Base-by-base conservation (phyloP, 2,797 vertebrate species). In the Kryptolebias ocellatus region DNA sequence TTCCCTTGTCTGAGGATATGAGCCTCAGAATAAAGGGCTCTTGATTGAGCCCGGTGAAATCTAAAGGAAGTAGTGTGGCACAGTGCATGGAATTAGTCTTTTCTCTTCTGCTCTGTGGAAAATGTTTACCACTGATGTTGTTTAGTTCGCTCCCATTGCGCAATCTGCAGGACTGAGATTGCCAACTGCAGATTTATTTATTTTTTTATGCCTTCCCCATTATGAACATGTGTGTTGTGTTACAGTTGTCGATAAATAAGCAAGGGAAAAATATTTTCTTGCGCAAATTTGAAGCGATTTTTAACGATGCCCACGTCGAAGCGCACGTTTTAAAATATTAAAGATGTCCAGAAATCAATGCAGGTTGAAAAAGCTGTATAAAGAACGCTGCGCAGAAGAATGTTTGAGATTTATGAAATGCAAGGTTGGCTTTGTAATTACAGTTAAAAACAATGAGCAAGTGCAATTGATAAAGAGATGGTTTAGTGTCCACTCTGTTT, bases 11-110 rank as follows among this genome's bases (percentile, higher is more conserved):
- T 89, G 83, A 89, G 83, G 87, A 87, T 87, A 83, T 67, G 79
- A 86, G 78, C 78, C 70, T 75, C 72, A 86, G 89, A 81, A 90
- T 88, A 92, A 91, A 90, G 79, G 78, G 71, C 63, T 84, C 81
- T 83, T 90, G 87, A 92, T 90, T 90, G 88, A 89, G 87, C 67
- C 65, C 60, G 82, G 74, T 76, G 74, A 70, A 79, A 74, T 81
- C 79, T 62, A 56, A 72, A 65, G 53, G 51, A 63, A 42, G 60
- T 31, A 50, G 58, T 79, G 72, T 63, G 73, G 80, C 70, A 61
- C 64, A 27, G 67, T 73, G 74, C 77, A 71, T 74, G 76, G 72
- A 83, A 78, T 80, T 68, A 47, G 49, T 64, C 67, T 70, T 84
- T 63, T 60, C 61, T 42, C 17, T 34, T 67, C 53, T 76, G 34